A percentile compares a stretch with the other conserved stretches of the same genome.
Conservation (phyloP, 2,113 vertebrate genomes). For the Nothoprocta pentlandii region DNA sequence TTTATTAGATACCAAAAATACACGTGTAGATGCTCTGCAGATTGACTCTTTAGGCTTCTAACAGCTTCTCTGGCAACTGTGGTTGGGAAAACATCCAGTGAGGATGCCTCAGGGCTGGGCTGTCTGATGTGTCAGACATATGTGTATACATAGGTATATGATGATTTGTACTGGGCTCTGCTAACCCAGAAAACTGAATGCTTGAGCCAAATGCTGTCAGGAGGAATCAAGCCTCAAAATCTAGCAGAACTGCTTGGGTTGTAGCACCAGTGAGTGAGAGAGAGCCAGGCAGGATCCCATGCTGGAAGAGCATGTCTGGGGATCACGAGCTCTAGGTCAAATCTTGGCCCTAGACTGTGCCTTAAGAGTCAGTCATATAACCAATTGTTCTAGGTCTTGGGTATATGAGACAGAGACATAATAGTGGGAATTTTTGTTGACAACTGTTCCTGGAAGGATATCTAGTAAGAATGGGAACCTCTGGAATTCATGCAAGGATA, state of each 20-base stretch:
- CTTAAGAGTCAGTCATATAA: not conserved
- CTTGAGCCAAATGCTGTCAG: not conserved
- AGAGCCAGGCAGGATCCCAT: not conserved
- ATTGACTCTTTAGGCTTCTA: not conserved
- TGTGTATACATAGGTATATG: not conserved
- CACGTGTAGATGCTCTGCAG: not conserved
- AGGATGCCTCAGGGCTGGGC: not conserved
- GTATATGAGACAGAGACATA: not conserved
- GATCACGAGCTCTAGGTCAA: not conserved
- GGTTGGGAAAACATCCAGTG: not conserved
- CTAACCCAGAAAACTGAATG: not conserved
- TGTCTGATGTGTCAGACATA: not conserved
- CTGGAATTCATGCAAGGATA: not conserved
- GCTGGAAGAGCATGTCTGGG: not conserved
- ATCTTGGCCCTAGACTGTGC: not conserved
- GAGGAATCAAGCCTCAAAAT: not conserved
- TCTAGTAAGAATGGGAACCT: not conserved
- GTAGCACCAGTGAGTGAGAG: not conserved
- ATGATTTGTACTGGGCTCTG: not conserved
- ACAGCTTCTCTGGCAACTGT: not conserved
- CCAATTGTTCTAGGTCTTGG: not conserved
- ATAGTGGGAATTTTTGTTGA: not conserved
- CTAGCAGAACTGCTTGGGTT: not conserved
- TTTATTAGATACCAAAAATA: not conserved
- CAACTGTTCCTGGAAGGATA: not conserved